These are phyloP conservation scores for Tiliacea citrago DNA, from an alignment of 2,888 invertebrate species.

Conservation along the genomic window DNA sequence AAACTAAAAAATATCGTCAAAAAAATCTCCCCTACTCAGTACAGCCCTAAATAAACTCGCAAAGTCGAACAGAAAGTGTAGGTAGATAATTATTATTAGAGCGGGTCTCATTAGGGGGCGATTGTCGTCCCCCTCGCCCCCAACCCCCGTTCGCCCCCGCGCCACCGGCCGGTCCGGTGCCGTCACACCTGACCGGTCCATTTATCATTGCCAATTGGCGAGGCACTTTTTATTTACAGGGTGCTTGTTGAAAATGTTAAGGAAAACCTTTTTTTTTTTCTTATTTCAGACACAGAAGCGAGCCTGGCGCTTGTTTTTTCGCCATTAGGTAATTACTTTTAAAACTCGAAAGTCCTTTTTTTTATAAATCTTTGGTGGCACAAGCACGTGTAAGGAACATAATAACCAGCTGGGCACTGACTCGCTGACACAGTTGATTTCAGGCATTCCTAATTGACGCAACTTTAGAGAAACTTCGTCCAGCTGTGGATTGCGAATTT, in stretches of 20 bases:
- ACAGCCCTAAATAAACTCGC: slow-evolving; percentile 82
- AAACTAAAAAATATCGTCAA: not conserved
- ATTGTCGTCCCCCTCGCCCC: slow-evolving; percentile 80
- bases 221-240: slow-evolving; percentile 79
- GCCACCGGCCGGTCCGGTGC: slow-evolving; percentile 48
- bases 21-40: not conserved
- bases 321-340: no score
- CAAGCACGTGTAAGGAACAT: no score
- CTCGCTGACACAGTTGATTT: no score
- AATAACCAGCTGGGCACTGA: no score
- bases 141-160: slow-evolving; percentile 41
- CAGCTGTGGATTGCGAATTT: no score
- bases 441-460: no score
- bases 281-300: no score
- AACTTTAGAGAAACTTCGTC: no score
- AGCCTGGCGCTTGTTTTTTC: no score
- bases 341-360: no score
- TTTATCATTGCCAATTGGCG: slow-evolving; percentile 83
- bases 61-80: slow-evolving; percentile 87
- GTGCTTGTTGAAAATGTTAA: slow-evolving; percentile 51
- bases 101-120: slow-evolving; percentile 88
- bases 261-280: no score
- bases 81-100: slow-evolving; percentile 90
- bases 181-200: slow-evolving; percentile 84
- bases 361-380: no score